Percentiles rank a stretch among this genome's conserved stretches.
These are phyloP conservation scores for Plestiodon gilberti DNA, from an alignment of 2,113 vertebrate genomes.

Conservation along the genomic window DNA sequence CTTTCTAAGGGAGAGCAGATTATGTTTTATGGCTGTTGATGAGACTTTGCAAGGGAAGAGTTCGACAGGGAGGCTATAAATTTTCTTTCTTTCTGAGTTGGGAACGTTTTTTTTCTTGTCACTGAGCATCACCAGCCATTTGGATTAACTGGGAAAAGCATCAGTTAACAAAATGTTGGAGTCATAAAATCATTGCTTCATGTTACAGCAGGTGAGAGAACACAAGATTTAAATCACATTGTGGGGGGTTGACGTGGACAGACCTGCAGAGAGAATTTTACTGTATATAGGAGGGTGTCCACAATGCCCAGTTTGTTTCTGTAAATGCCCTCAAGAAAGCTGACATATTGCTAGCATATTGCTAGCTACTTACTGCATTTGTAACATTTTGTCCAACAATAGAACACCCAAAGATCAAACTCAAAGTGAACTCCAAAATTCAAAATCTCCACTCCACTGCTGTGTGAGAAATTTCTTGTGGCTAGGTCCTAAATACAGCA, in stretches of 20 bases:
- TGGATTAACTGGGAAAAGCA: not conserved
- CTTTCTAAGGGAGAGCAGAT: not conserved
- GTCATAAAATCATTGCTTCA: not conserved
- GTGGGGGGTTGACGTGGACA: not conserved
- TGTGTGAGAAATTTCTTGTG: not conserved
- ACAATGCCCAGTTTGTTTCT: not conserved
- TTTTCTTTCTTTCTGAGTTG: not conserved
- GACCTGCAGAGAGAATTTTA: not conserved
- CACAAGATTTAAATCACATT: not conserved
- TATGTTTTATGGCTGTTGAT: not conserved
- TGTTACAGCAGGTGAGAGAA: not conserved
- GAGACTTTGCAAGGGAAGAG: not conserved
- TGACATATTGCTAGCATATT: not conserved
- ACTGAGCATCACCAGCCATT: not conserved
- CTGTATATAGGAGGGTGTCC: not conserved
- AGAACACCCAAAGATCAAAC: not conserved
- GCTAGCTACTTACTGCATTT: not conserved
- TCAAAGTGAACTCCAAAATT: not conserved
- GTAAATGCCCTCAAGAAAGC: not conserved
- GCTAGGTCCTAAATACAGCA: not conserved
- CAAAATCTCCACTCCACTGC: not conserved
- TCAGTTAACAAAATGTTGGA: not conserved
- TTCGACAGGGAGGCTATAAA: not conserved
- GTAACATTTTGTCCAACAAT: not conserved
- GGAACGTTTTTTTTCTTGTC: not conserved